Percentiles rank a stretch among this genome's conserved stretches.
Evolutionary conservation across 2,888 invertebrate genomes (phyloP).

Genomic region (Ceratothoa steindachneri): DNA sequence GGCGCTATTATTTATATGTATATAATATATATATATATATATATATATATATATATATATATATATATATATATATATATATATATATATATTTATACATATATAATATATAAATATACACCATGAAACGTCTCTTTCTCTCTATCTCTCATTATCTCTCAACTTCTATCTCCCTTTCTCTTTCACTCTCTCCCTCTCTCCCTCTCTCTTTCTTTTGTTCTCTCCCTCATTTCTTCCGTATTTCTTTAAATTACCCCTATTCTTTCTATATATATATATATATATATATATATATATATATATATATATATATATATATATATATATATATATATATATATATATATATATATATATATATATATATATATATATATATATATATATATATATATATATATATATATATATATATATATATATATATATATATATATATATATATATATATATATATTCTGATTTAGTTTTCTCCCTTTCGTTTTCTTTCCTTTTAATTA

Average conservation of each 20-base stretch:
- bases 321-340: background rate
- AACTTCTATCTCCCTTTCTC: too few species aligned
- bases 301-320: background rate
- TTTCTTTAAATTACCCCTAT: background rate
- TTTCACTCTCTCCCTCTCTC: too few species aligned
- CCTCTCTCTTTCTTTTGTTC: too few species aligned
- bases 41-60: conserved; percentile 10
- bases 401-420: conserved; percentile 19
- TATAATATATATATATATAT: too few species aligned
- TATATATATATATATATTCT: conserved; percentile 20
- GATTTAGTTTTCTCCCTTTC: background rate
- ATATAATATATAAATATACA: too few species aligned
- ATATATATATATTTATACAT: too few species aligned
- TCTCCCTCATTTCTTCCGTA: too few species aligned
- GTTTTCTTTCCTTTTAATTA: background rate
- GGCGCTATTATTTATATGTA: too few species aligned
- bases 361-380: background rate
- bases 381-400: conserved; percentile 11
- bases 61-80: conserved; percentile 1
- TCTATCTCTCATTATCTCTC: too few species aligned
- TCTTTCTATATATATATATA: background rate
- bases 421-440: conserved; percentile 19
- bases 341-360: background rate
- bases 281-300: background rate
- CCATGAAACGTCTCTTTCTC: too few species aligned